Conservation (phyloP, 2,113 vertebrate genomes). For the Montifringilla adamsi region DNA sequence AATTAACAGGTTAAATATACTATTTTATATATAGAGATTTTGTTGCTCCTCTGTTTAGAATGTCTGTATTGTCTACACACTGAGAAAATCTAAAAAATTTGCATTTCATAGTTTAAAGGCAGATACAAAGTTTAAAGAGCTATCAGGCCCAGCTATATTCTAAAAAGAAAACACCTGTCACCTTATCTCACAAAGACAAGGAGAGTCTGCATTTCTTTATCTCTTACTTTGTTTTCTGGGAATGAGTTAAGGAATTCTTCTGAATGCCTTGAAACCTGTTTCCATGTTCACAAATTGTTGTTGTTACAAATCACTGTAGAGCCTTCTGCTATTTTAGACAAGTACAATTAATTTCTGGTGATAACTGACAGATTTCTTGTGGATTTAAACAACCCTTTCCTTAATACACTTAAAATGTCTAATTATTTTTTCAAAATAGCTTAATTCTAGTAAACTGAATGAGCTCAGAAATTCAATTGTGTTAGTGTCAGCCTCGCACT, state of each 20-base stretch:
- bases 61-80: background rate
- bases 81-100: background rate
- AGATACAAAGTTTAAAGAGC: background rate
- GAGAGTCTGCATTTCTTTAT: background rate
- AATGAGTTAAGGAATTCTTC: background rate
- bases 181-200: background rate
- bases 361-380: background rate
- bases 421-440: background rate
- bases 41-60: background rate
- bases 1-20: background rate
- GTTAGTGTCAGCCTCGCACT: background rate
- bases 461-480: background rate
- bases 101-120: background rate
- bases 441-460: background rate
- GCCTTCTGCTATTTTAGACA: background rate
- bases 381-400: background rate
- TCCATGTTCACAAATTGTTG: background rate
- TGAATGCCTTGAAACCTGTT: background rate
- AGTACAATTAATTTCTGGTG: background rate
- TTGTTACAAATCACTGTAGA: background rate
- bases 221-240: background rate
- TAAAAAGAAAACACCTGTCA: background rate
- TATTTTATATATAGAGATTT: background rate
- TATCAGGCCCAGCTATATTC: background rate
- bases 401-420: background rate